A percentile compares a stretch with the other conserved stretches of the same genome.
Conservation (phyloP, 1,140 invertebrate genomes). For the Orius laevigatus region DNA sequence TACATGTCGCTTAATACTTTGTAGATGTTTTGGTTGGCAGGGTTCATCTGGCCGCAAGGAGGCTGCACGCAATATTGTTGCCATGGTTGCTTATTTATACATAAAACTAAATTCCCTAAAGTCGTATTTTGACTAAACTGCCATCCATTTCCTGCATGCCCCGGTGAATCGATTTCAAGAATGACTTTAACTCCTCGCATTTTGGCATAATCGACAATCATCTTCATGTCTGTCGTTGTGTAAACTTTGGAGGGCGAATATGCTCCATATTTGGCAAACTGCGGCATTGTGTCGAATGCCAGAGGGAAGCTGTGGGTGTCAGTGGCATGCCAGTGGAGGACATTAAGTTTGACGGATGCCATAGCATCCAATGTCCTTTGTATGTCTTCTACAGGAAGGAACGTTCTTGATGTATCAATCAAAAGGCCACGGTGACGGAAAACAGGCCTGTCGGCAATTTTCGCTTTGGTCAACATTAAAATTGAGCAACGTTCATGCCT, state of each 20-base stretch:
- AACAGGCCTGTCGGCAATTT: constrained; percentile 26
- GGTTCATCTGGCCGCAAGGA: constrained; percentile 72
- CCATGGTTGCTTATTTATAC: constrained; percentile 58
- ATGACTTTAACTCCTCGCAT: constrained; percentile 56
- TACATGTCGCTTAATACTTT: constrained; percentile 49
- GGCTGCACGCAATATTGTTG: constrained; percentile 58
- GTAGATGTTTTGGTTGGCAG: constrained; percentile 57
- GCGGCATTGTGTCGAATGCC: constrained; percentile 45
- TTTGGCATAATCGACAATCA: constrained; percentile 49
- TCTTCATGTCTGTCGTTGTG: constrained; percentile 42
- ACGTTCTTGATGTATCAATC: constrained; percentile 58
- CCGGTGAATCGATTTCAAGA: constrained; percentile 69
- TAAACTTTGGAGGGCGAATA: constrained; percentile 54
- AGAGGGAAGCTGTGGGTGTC: constrained; percentile 73
- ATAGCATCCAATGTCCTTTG: constrained; percentile 57
- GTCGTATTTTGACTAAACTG: constrained; percentile 51
- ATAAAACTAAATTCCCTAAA: constrained; percentile 46
- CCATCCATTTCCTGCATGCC: constrained; percentile 70
- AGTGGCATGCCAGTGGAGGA: constrained; percentile 72
- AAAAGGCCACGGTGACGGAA: constrained; percentile 47
- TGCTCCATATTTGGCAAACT: constrained; percentile 53
- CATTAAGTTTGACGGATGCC: constrained; percentile 64
- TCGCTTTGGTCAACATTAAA: constrained; percentile 26
- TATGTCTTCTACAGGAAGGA: constrained; percentile 48
- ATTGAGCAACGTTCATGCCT: constrained; percentile 16